Base-by-base conservation (phyloP, 2,888 invertebrate genomes). In the Chymomyza fuscimana region DNA sequence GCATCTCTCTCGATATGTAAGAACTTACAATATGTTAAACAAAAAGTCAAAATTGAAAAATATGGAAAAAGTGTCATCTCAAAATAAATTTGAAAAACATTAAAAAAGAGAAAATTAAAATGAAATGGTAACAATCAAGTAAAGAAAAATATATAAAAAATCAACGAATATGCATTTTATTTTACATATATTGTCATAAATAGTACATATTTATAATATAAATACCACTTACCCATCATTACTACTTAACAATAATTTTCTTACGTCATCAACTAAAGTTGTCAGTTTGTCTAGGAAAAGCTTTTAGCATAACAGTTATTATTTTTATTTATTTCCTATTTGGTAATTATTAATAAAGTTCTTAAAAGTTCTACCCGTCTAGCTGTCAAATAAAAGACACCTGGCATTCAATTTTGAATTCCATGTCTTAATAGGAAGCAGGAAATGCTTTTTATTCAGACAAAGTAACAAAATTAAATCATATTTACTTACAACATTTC, bases 391-490 rank as follows among this genome's bases (percentile, higher is more conserved):
- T 32, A 29, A 32, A 29, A 60, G 58, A 19, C 58, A 25, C 58
- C 58, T 25, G 15, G 19, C 54, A 54, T 19, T 46, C 40, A 46
- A 36, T 36, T 51, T 51, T 51, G 19, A 22, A 16, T 54, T 54
- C 40, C 10, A 46, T 46, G 40, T 46, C 40, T 46, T 12, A 22
- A 22, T 22, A 12, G 22, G 19, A 54, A 46, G 58, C 56, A 19
- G 60, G 16, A 51, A 50, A 16, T 19, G 29, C 51, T 65, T 73
- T 54, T 60, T 70, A 70, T 66, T 66, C 67, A 32, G 52, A n/a
- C 54, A 65, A 62, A 73, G 58, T 58, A 63, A 60, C 60, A 63
- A 40, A 76, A 76, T 66, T 73, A 65, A 77, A 71, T 69, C 71
- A 69, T 54, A 67, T 67, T 61, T 68, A 66, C 51, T 29, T 65